Base-by-base conservation (phyloP, 2,888 invertebrate genomes). In the Shargacucullia verbasci region DNA sequence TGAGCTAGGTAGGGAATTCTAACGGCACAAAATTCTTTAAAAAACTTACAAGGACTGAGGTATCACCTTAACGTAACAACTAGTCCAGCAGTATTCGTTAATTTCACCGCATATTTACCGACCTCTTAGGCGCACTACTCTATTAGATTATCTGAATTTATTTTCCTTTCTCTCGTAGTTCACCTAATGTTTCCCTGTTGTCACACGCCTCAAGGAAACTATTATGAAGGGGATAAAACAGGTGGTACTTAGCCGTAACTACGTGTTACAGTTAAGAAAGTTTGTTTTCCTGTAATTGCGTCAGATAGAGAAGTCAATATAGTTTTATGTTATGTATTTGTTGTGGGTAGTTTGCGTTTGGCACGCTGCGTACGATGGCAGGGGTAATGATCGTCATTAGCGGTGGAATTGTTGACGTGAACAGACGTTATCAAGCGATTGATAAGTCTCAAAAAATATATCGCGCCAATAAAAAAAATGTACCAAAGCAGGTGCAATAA, bases 91-190 rank as follows among this genome's bases (percentile, higher is more conserved):
- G 69, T 80, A 78, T 87, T 87, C 82, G 85, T 89, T 91, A 90
- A 90, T 91, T 88, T 84, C 80, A 70, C 78, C 78, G 73, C 76
- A 74, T 88, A 84, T 90, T 88, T 87, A 80, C 86, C 73, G 78
- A 82, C 81, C 83, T 82, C 86, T 83, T 82, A 67, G 61, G 54
- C 55, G 63, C 63, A 62, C 67, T 72, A 58, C 74, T 78, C 76
- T 87, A 87, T 88, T 88, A 87, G 85, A 89, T 89, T 88, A 85
- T 82, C 83, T 76, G 84, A 85, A 86, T 89, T 89, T 87, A 85
- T 87, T 82, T 79, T 76, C 81, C 74, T 73, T 76, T 78, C 70
- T 78, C 71, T 69, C 66, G 59, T 76, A 73, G 78, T 79, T 81
- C 45, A 60, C 61, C 57, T 74, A 79, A 79, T 75, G 76, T 78